Base-by-base conservation (phyloP, 2,797 vertebrate species). In the Tokudaia muenninki region DNA sequence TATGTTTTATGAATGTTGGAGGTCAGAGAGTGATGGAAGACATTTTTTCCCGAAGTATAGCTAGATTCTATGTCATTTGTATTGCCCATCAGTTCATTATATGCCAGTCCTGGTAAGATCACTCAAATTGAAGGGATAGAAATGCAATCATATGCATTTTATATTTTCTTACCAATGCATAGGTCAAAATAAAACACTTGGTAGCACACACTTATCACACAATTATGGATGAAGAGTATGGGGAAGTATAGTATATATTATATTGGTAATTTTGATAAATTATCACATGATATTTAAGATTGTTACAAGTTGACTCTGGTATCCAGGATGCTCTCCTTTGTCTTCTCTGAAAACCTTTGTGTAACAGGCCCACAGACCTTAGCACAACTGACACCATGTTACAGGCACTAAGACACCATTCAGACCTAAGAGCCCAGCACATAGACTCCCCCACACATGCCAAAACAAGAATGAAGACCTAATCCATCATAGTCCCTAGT, bases 31-130 rank as follows among this genome's bases (percentile, higher is more conserved):
- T 77, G 29, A 83, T 9, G 11, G 14, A 92, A 92, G 29, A 22
- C 9, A 13, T 93, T 95, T 81, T 44, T 63, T 81, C 77, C n/a
- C 72, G 29, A 5, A 93, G 52, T 94, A 52, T 44, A 80, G 52
- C 82, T 92, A 77, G 65, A 89, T 94, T 93, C 83, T 37, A 57
- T 6, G 37, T 81, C 34, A 81, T 81, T 88, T 95, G 2, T 81
- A 52, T 63, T 96, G 21, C n/a, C 7, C 63, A 72, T 70, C 57
- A 92, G 21, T 75, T 41, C 31, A 90, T 21, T 50, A 50, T 57
- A 37, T 50, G n/a, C 19, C 12, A 63, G 29, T 47, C 10, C 29
- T 86, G 29, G 19, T 67, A 67, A 50, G 41, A 67, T 31, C 14
- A 72, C 22, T 72, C 9, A 87, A 37, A 87, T 37, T 26, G 34